Evolutionary conservation across 23 tunicate genomes (phyloP).

Genomic region (Phallusia fumigata): DNA sequence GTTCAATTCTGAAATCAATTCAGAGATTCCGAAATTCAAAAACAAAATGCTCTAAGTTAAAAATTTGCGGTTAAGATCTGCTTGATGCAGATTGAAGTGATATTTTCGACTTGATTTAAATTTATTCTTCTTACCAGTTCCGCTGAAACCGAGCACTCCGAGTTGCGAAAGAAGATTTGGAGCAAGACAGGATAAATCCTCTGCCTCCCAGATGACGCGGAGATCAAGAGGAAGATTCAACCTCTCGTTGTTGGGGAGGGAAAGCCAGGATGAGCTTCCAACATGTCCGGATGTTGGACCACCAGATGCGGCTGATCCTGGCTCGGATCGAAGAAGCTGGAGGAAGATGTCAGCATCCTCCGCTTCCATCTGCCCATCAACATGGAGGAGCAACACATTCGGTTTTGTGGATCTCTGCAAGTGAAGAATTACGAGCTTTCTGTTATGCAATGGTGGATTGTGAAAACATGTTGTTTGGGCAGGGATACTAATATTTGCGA

Average conservation of each 20-base stretch:
- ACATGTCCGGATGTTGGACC: slow-evolving; percentile 7
- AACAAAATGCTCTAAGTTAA: background rate
- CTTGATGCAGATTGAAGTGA: background rate
- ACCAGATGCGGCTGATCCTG: slow-evolving; percentile 2
- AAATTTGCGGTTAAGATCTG: background rate
- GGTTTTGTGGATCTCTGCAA: slow-evolving; percentile 22
- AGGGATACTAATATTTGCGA: too few relatives aligned
- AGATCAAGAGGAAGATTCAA: slow-evolving; percentile 60
- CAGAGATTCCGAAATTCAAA: background rate
- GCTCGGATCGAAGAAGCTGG: slow-evolving; percentile 53
- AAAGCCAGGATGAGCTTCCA: slow-evolving; percentile 38
- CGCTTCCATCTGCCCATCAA: slow-evolving; percentile 59
- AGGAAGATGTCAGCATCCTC: slow-evolving; percentile 67
- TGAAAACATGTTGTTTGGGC: too few relatives aligned
- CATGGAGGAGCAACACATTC: slow-evolving; percentile 51
- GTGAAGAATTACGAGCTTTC: background rate
- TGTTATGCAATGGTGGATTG: too few relatives aligned
- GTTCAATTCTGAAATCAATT: slow-evolving; percentile 44
- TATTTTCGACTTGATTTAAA: background rate
- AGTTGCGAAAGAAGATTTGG: slow-evolving; percentile 67
- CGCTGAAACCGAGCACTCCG: slow-evolving; percentile 55
- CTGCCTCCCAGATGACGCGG: slow-evolving; percentile 85
- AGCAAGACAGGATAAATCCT: slow-evolving; percentile 49
- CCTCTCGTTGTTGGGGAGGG: slow-evolving; percentile 81
- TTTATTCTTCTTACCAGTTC: slow-evolving; percentile 36